Percentiles rank a stretch among this genome's conserved stretches.
These are phyloP conservation scores for Andricus quercusramuli DNA, from an alignment of 2,888 invertebrate species.

Conservation along the genomic window DNA sequence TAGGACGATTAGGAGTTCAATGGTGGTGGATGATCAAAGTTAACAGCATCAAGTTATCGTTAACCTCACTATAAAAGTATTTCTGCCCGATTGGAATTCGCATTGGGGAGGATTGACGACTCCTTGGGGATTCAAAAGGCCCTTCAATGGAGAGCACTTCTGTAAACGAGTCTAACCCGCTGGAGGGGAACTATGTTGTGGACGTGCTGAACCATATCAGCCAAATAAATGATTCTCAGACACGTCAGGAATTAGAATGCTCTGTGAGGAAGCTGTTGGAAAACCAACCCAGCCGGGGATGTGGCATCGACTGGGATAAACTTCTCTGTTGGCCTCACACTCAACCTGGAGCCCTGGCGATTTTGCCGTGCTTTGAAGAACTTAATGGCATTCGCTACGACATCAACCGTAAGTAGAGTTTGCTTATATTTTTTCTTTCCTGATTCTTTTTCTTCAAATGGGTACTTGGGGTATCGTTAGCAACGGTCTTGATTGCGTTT, in stretches of 20 bases:
- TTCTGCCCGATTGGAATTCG: not conserved
- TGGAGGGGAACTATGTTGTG: conserved; percentile 63
- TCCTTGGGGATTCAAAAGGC: not conserved
- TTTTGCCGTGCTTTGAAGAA: conserved; percentile 89
- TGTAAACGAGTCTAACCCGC: conserved; percentile 54
- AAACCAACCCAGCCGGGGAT: conserved; percentile 10
- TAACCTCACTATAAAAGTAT: not conserved
- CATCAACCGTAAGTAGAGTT: conserved; percentile 87
- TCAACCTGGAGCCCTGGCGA: conserved; percentile 84
- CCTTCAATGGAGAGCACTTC: conserved; percentile 31
- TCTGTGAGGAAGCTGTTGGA: conserved; percentile 50
- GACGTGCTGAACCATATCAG: conserved; percentile 66
- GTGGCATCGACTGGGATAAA: conserved; percentile 82
- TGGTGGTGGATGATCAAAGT: not conserved
- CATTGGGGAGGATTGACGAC: not conserved
- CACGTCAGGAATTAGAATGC: conserved; percentile 63
- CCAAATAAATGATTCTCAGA: conserved; percentile 64
- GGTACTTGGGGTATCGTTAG: not conserved
- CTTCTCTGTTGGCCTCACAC: conserved; percentile 93
- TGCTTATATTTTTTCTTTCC: not conserved
- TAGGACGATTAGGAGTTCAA: not conserved
- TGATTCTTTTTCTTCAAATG: not conserved
- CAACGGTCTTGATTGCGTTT: not conserved
- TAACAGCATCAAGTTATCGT: not conserved
- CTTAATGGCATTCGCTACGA: conserved; percentile 90